phyloP scores from a whole-genome alignment of 2,797 vertebrate genomes.

The Sebastolobus altivelis region DNA sequence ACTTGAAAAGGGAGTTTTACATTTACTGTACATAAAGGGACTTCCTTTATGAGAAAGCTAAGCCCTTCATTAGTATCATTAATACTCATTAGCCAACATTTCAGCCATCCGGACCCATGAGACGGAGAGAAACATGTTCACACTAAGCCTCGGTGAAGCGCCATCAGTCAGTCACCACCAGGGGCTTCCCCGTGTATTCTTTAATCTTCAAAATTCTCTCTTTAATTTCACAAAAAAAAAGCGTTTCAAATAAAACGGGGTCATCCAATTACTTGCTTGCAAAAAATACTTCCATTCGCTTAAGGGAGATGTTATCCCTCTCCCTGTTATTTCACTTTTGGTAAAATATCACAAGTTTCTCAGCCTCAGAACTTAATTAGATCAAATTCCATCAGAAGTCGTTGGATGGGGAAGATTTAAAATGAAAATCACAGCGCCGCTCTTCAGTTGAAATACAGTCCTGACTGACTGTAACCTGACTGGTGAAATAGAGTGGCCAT shows the following conservation, averaged over 20 bases:
- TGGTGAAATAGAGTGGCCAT: slow-evolving; percentile 49
- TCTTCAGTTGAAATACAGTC: slow-evolving; percentile 51
- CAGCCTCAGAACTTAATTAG: slow-evolving; percentile 51
- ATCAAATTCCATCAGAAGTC: slow-evolving; percentile 53
- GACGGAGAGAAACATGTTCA: slow-evolving; percentile 54
- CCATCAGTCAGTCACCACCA: slow-evolving; percentile 43
- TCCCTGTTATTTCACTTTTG: slow-evolving; percentile 41
- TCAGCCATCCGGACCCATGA: slow-evolving; percentile 61
- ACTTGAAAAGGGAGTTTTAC: slow-evolving; percentile 17
- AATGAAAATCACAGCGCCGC: slow-evolving; percentile 36
- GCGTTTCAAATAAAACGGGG: slow-evolving; percentile 51
- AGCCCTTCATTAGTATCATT: slow-evolving; percentile 54
- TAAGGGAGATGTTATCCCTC: slow-evolving; percentile 47
- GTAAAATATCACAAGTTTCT: slow-evolving; percentile 46
- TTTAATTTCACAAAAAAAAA: slow-evolving; percentile 51
- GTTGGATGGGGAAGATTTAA: slow-evolving; percentile 21
- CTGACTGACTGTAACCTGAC: slow-evolving; percentile 22
- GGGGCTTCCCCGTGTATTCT: slow-evolving; percentile 33
- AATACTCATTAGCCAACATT: slow-evolving; percentile 57
- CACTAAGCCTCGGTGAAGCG: slow-evolving; percentile 19
- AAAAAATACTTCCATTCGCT: slow-evolving; percentile 35
- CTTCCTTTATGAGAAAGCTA: slow-evolving; percentile 32
- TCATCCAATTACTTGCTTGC: slow-evolving; percentile 56
- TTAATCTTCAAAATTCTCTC: slow-evolving; percentile 45
- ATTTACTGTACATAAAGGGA: slow-evolving; percentile 16